Percentiles rank a stretch among this genome's conserved stretches.
These are phyloP conservation scores for Stercorarius parasiticus DNA, from an alignment of 2,113 vertebrate genomes.

Conservation along the genomic window DNA sequence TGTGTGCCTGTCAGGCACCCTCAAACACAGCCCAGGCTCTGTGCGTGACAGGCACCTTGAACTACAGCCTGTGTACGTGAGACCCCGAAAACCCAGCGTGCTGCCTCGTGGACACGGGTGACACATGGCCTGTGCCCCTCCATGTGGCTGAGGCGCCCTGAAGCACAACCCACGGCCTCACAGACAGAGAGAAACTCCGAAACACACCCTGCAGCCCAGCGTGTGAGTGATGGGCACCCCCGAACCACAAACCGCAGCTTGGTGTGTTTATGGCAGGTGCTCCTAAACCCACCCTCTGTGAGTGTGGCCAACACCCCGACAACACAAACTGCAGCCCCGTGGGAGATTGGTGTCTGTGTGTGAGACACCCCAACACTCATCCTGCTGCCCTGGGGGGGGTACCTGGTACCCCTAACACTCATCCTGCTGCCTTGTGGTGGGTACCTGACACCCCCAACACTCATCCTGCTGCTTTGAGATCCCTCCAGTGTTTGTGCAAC, in stretches of 20 bases:
- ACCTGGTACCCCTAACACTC: not conserved
- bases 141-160: not conserved
- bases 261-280: not conserved
- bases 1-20: not conserved
- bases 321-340: rapidly evolving
- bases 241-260: rapidly evolving
- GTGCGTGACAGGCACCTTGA: not conserved
- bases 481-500: not conserved
- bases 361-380: not conserved
- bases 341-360: not conserved
- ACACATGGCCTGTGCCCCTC: not conserved
- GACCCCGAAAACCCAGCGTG: not conserved
- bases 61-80: not conserved
- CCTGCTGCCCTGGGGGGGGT: not conserved
- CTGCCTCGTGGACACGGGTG: not conserved
- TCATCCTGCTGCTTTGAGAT: not conserved
- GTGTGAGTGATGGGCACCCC: not conserved
- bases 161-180: not conserved
- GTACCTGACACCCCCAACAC: not conserved
- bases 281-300: not conserved
- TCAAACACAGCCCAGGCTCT: not conserved
- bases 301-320: rapidly evolving
- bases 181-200: not conserved
- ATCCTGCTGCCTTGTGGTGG: not conserved
- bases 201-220: not conserved